A percentile compares a stretch with the other conserved stretches of the same genome.
Evolutionary conservation across 64 coral and sea anemone species (phyloP).

Genomic region (Hydrozoanthus tunicans): DNA sequence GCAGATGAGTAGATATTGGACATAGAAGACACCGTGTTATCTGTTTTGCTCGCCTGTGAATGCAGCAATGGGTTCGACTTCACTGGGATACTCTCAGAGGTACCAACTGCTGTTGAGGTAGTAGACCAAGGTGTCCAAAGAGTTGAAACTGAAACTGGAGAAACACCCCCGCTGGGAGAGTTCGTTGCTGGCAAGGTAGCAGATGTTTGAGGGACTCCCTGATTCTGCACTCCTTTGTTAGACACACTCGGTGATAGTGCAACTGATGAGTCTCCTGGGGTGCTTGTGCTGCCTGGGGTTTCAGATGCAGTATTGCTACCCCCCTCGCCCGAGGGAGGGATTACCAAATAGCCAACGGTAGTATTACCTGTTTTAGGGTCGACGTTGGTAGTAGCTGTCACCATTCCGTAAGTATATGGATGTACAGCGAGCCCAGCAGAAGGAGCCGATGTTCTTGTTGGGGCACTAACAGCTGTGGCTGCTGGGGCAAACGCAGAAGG

Average conservation of each 20-base stretch:
- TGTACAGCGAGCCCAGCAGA: neutral
- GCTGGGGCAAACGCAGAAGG: conserved; percentile 46
- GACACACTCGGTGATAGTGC: neutral
- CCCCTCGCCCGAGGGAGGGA: conserved; percentile 21
- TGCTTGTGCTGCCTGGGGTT: neutral
- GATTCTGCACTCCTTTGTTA: neutral
- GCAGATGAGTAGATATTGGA: neutral
- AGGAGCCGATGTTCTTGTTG: conserved; percentile 25
- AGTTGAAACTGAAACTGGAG: neutral
- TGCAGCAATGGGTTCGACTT: neutral
- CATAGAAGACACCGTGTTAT: neutral
- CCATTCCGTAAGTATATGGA: conserved; percentile 48
- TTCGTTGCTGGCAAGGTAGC: neutral
- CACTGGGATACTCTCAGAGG: neutral
- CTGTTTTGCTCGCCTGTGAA: neutral
- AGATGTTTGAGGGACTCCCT: neutral
- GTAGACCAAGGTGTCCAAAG: conserved; percentile 57
- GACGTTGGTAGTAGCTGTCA: conserved; percentile 43
- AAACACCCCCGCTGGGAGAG: neutral
- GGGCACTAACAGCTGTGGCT: neutral
- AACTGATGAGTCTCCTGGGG: neutral
- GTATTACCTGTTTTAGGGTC: conserved; percentile 55
- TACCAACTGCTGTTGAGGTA: conserved; percentile 7
- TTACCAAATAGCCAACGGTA: conserved; percentile 45
- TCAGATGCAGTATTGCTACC: conserved; percentile 19